phyloP scores from a whole-genome alignment of 1,140 invertebrate genomes.

The Procambarus clarkii region DNA sequence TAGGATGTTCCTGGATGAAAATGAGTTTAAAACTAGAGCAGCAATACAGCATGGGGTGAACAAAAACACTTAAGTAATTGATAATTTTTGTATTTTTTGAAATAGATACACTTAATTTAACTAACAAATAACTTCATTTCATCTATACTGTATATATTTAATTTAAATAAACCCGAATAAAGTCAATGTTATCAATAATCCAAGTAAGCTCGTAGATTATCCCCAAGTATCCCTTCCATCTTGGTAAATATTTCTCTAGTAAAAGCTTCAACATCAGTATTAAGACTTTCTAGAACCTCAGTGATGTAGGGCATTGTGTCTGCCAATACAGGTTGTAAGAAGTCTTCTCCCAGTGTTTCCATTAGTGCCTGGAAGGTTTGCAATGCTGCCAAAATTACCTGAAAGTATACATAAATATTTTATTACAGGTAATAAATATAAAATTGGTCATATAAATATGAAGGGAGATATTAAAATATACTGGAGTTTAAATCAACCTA shows the following conservation, averaged over 20 bases:
- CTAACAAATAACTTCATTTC: no score
- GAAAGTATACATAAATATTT: background rate
- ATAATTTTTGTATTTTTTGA: no score
- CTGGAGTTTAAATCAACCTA: no score
- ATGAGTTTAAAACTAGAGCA: no score
- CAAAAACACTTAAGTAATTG: no score
- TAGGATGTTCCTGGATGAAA: no score
- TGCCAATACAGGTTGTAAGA: constrained; percentile 66
- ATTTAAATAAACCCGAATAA: background rate
- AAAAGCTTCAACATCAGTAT: constrained; percentile 46
- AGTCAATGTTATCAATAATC: background rate
- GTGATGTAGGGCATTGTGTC: constrained; percentile 69
- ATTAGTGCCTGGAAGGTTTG: constrained; percentile 57
- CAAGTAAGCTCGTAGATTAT: constrained; percentile 61
- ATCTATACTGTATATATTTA: background rate
- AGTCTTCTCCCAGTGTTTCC: constrained; percentile 63
- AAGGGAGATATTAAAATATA: no score
- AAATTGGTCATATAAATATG: no score
- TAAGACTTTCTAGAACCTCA: constrained; percentile 63
- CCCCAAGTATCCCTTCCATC: constrained; percentile 70
- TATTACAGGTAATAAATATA: no score
- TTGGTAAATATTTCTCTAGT: constrained; percentile 51
- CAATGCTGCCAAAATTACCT: constrained; percentile 59
- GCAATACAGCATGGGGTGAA: no score
- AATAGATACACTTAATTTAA: no score